Base-by-base conservation (phyloP, 1,140 invertebrate species). In the Thaumatotibia leucotreta region DNA sequence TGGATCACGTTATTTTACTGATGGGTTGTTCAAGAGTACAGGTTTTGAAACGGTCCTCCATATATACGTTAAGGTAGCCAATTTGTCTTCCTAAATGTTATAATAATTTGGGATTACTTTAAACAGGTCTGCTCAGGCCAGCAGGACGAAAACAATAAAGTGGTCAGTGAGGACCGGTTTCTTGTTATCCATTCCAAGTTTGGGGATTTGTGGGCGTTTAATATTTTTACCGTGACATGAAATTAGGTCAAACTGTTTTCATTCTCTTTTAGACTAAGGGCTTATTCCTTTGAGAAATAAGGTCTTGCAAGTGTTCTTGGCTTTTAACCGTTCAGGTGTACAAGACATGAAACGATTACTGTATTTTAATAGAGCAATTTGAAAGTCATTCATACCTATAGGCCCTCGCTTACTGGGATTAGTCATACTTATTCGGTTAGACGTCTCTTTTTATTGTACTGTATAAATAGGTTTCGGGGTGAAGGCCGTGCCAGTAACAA, bases 91-190 rank as follows among this genome's bases (percentile, higher is more conserved):
- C n/a, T n/a, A n/a, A n/a, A n/a, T n/a, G n/a, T n/a, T n/a, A n/a
- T n/a, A n/a, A n/a, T n/a, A n/a, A n/a, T n/a, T n/a, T n/a, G n/a
- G n/a, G n/a, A n/a, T n/a, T n/a, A n/a, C n/a, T n/a, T n/a, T n/a
- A n/a, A n/a, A n/a, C n/a, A n/a, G n/a, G n/a, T n/a, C n/a, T n/a
- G n/a, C n/a, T n/a, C n/a, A n/a, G 66, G 68, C 64, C 73, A 72
- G 67, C 76, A 72, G 71, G 79, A 76, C 75, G 75, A 80, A 82
- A 79, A 84, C 80, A 82, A 82, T 83, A 79, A 45, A 39, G 35
- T 39, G 39, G 75, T 75, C 74, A 65, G 32, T 72, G 61, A 77
- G 75, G 81, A 78, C 76, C 78, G 79, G 82, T 83, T 67, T 32
- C 22, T 49, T 58, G 49, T 69, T 10, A 4, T 39, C n/a, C 63